Base-by-base conservation (phyloP, 2,797 vertebrate genomes). In the Gymnoscopelus braueri region DNA sequence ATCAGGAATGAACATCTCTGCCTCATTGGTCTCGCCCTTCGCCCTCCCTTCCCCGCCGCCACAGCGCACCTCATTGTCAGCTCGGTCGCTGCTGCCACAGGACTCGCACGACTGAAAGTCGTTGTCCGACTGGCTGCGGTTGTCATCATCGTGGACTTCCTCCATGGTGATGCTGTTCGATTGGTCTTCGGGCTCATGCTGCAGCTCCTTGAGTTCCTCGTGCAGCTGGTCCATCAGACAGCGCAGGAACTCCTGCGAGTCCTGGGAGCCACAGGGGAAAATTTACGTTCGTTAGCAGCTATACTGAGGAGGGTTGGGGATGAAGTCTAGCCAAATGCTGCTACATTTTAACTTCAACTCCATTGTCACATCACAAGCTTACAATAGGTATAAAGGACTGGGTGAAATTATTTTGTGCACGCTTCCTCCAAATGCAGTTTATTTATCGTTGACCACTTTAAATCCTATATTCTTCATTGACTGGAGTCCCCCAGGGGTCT, bases 191-290 rank as follows among this genome's bases (percentile, higher is more conserved):
- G 91, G 86, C 77, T 98, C 96, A 3, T 94, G 84, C 75, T 96
- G 62, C 0, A 88, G 87, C 79, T 99, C 97, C 82, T 99, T 99
- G 72, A 99, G 90, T 81, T 99, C 98, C 83, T 99, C 98, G 29
- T 99, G 98, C 69, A 99, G 96, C 69, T 99, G 94, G 92, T 99
- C 98, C 98, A 99, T 99, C 61, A 99, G 83, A 84, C 98, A 99
- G 71, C 98, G 96, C 77, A 99, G 90, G 89, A 99, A 99, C 87
- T 99, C 98, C 89, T 99, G 98, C 47, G 98, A 98, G 69, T 99
- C 98, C 98, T 99, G 79, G 13, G 26, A 6, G 55, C 5, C 23
- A 11, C 24, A 32, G 0, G 2, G 19, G 35, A n/a, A 74, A 5
- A 66, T 53, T 54, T 5, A 63, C 3, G 19, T 19, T 10, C 23